These are phyloP conservation scores for Enoplosus armatus DNA, from an alignment of 2,797 vertebrate species.

Conservation along the genomic window DNA sequence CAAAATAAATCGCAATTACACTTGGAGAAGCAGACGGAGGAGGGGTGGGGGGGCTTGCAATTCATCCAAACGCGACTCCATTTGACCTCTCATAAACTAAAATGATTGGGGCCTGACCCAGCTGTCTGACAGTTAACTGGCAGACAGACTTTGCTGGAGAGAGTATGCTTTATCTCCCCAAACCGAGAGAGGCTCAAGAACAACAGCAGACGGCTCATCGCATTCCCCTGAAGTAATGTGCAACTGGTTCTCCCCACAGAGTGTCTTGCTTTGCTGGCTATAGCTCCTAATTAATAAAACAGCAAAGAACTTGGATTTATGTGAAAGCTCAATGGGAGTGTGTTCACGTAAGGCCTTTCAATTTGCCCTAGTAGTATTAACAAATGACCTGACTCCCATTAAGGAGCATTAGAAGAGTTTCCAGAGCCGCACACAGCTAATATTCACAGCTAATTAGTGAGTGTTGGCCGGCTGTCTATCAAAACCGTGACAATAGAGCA, in stretches of 20 bases:
- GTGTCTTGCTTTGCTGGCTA: conserved; percentile 23
- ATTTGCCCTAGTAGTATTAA: conserved; percentile 61
- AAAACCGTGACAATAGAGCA: conserved; percentile 58
- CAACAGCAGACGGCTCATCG: conserved; percentile 32
- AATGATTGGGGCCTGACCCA: conserved; percentile 66
- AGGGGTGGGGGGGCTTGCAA: conserved; percentile 33
- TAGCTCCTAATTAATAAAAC: conserved; percentile 72
- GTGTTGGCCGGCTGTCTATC: conserved; percentile 69
- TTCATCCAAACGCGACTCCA: conserved; percentile 59
- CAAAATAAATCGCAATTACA: conserved; percentile 74
- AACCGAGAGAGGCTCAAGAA: conserved; percentile 60
- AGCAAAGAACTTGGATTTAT: conserved; percentile 64
- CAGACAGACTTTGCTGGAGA: conserved; percentile 40
- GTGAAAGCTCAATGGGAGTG: conserved; percentile 53
- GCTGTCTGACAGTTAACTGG: conserved; percentile 48
- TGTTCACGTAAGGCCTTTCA: conserved; percentile 40
- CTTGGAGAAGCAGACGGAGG: conserved; percentile 29
- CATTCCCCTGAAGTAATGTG: conserved; percentile 38
- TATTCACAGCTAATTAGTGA: conserved; percentile 74
- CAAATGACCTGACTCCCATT: conserved; percentile 70
- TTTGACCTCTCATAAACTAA: conserved; percentile 69
- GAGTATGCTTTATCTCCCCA: conserved; percentile 45
- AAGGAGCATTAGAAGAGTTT: conserved; percentile 65
- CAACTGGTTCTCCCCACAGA: conserved; percentile 26
- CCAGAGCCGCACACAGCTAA: conserved; percentile 52